phyloP scores from a whole-genome alignment of 2,113 vertebrate species.

The Athene cunicularia region DNA sequence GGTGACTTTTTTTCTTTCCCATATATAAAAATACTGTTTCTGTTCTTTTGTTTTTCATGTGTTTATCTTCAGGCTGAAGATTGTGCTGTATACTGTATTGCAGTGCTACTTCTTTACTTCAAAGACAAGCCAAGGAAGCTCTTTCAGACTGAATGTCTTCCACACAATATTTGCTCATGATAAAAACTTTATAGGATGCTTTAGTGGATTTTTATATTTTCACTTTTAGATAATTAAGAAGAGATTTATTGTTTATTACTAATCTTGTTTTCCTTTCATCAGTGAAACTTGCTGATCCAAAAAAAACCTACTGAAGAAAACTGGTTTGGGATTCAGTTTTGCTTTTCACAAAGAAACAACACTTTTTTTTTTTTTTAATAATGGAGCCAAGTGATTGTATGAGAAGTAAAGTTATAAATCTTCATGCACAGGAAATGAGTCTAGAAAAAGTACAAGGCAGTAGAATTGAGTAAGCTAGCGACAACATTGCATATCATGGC shows the following conservation, averaged over 20 bases:
- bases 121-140: not conserved
- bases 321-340: not conserved
- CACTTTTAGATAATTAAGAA: not conserved
- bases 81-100: not conserved
- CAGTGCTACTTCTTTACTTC: not conserved
- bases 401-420: not conserved
- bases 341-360: not conserved
- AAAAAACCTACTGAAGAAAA: not conserved
- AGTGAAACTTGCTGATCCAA: not conserved
- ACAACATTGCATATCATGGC: not conserved
- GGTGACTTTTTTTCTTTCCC: not conserved
- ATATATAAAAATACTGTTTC: not conserved
- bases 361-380: not conserved
- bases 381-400: not conserved
- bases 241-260: not conserved
- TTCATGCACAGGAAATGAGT: not conserved
- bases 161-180: not conserved
- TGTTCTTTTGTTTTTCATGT: not conserved
- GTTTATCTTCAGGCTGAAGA: not conserved
- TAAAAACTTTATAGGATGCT: not conserved
- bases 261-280: not conserved
- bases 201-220: slow-evolving; percentile 1
- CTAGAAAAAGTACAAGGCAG: not conserved
- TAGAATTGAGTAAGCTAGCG: not conserved
- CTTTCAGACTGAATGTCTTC: not conserved